Conservation (phyloP, 1,140 invertebrate genomes). For the Vanessa atalanta region DNA sequence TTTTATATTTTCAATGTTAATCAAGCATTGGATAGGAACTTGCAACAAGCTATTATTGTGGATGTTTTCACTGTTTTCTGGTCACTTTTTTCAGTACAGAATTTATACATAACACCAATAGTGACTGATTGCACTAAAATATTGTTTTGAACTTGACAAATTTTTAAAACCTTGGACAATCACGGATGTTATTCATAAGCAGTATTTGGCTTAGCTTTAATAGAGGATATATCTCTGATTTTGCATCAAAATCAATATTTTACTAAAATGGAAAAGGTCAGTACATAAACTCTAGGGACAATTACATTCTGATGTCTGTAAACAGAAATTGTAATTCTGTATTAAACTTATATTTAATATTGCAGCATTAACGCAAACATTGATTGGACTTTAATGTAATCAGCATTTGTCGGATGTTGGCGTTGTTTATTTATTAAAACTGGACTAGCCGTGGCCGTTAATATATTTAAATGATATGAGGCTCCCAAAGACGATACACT, state of each 20-base stretch:
- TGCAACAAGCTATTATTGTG: conserved; percentile 40
- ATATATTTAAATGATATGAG: conserved; percentile 67
- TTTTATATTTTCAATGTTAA: conserved; percentile 25
- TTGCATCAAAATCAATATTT: conserved; percentile 52
- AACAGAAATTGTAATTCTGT: conserved; percentile 64
- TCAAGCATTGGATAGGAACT: conserved; percentile 24
- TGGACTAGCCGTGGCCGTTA: conserved; percentile 65
- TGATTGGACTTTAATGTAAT: conserved; percentile 76
- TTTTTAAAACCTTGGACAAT: conserved; percentile 35
- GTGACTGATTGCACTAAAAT: conserved; percentile 49
- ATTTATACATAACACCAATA: conserved; percentile 66
- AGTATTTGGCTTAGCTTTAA: conserved; percentile 44
- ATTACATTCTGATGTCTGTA: conserved; percentile 62
- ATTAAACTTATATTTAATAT: conserved; percentile 80
- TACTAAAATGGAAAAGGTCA: conserved; percentile 66
- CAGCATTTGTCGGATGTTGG: conserved; percentile 74
- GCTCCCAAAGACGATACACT: conserved; percentile 57
- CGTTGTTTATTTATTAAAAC: conserved; percentile 71
- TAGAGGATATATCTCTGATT: conserved; percentile 44
- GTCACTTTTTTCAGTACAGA: conserved; percentile 76
- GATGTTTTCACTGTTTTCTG: conserved; percentile 69
- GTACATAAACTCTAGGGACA: conserved; percentile 67
- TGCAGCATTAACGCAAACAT: conserved; percentile 75
- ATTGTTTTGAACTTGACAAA: conserved; percentile 52
- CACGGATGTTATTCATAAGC: conserved; percentile 33